phyloP scores from a whole-genome alignment of 1,140 invertebrate species.

The Zaprionus inermis region DNA sequence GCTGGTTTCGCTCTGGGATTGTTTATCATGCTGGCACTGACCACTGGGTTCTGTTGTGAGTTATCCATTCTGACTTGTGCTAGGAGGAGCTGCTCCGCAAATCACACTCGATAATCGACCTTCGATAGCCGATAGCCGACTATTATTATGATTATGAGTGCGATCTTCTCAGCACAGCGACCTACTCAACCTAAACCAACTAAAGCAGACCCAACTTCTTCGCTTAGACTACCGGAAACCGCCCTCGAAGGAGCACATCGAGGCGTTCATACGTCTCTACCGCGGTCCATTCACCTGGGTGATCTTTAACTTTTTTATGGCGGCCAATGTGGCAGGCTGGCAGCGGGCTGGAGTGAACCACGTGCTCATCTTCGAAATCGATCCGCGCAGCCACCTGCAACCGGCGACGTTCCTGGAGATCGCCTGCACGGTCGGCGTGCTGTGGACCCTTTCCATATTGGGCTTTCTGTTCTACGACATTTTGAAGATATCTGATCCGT shows the following conservation, averaged over 20 bases:
- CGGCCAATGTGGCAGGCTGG: constrained; percentile 91
- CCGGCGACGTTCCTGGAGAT: constrained; percentile 90
- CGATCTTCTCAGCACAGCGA: background rate
- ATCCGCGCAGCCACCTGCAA: constrained; percentile 89
- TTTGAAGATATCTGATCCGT: constrained; percentile 86
- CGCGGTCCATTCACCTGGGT: constrained; percentile 89
- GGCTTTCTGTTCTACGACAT: constrained; percentile 85
- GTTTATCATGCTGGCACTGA: constrained; percentile 86
- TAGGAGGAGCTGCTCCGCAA: background rate
- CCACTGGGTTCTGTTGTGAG: constrained; percentile 57
- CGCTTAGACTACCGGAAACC: constrained; percentile 73
- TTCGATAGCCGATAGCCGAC: too few relatives aligned
- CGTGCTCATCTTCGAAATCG: constrained; percentile 92
- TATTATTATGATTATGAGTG: background rate
- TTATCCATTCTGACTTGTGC: background rate
- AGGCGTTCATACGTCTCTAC: constrained; percentile 85
- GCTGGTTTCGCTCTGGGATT: constrained; percentile 88
- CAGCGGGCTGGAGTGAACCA: constrained; percentile 91
- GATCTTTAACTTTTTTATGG: constrained; percentile 89
- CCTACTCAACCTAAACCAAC: background rate
- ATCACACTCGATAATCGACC: too few relatives aligned
- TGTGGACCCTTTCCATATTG: constrained; percentile 87
- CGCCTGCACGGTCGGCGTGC: constrained; percentile 88
- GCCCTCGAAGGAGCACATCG: constrained; percentile 26
- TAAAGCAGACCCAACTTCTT: background rate